Conservation (phyloP, 2,113 vertebrate species). For the Oostethus manadensis region DNA sequence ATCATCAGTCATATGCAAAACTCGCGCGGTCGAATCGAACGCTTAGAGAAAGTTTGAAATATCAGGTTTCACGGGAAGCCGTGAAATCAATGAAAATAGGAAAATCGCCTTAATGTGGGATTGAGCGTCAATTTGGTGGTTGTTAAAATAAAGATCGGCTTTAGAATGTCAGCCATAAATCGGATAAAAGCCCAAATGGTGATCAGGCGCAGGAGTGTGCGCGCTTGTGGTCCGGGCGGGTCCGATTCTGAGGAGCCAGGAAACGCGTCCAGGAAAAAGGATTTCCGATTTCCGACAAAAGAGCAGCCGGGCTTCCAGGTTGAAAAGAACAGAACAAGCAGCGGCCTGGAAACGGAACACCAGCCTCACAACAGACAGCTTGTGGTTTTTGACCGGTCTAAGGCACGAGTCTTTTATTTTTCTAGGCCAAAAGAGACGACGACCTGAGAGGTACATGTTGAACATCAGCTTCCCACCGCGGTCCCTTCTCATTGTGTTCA, state of each 20-base stretch:
- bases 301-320: constrained; percentile 69
- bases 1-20: background rate
- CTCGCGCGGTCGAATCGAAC: no score
- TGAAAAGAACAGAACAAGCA: constrained; percentile 32
- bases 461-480: constrained; percentile 91
- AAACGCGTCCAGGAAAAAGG: constrained; percentile 99
- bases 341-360: constrained; percentile 21
- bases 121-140: no score
- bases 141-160: no score
- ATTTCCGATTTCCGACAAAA: constrained; percentile 95
- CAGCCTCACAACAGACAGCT: constrained; percentile 12
- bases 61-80: no score
- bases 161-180: background rate
- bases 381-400: no score
- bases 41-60: no score
- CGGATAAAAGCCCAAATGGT: background rate
- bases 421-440: constrained; percentile 43
- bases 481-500: constrained; percentile 89
- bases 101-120: background rate
- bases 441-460: constrained; percentile 99
- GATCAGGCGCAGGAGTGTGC: background rate
- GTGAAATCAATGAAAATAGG: no score
- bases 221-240: background rate
- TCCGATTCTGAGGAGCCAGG: constrained; percentile 78
- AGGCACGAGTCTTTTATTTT: background rate